Conservation (phyloP, 1,140 invertebrate genomes). For the Pararge aegeria region DNA sequence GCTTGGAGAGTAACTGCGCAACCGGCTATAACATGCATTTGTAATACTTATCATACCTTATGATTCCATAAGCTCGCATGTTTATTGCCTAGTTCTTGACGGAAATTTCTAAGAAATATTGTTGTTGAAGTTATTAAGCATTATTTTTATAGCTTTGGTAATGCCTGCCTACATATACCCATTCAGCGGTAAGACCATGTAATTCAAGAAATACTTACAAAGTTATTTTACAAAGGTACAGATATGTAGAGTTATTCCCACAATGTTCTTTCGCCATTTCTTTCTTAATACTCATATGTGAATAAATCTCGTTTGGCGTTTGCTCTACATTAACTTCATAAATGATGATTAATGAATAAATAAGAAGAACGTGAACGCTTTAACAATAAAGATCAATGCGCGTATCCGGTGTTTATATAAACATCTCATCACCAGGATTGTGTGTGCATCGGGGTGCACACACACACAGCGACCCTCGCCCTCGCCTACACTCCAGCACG, state of each 20-base stretch:
- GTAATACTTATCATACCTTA: conserved; percentile 32
- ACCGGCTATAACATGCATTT: conserved; percentile 35
- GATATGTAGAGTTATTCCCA: too few relatives aligned
- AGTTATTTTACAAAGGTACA: too few relatives aligned
- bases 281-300: too few relatives aligned
- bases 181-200: too few relatives aligned
- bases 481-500: conserved; percentile 40
- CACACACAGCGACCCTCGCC: conserved; percentile 33
- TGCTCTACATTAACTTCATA: not conserved
- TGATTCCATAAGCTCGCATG: conserved; percentile 27
- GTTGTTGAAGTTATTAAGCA: not conserved
- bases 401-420: conserved; percentile 45
- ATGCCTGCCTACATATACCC: too few relatives aligned
- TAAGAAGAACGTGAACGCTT: conserved; percentile 17
- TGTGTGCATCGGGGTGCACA: conserved; percentile 36
- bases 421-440: conserved; percentile 36
- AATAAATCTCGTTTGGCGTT: too few relatives aligned
- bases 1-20: conserved; percentile 37
- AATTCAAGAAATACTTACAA: too few relatives aligned
- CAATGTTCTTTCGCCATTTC: too few relatives aligned
- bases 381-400: conserved; percentile 37
- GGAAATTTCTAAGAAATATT: conserved; percentile 13
- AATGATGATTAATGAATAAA: conserved; percentile 12
- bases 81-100: conserved; percentile 20
- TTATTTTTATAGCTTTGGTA: conserved; percentile 2